These are phyloP conservation scores for Listronotus bonariensis DNA, from an alignment of 1,140 invertebrate species.

Conservation along the genomic window DNA sequence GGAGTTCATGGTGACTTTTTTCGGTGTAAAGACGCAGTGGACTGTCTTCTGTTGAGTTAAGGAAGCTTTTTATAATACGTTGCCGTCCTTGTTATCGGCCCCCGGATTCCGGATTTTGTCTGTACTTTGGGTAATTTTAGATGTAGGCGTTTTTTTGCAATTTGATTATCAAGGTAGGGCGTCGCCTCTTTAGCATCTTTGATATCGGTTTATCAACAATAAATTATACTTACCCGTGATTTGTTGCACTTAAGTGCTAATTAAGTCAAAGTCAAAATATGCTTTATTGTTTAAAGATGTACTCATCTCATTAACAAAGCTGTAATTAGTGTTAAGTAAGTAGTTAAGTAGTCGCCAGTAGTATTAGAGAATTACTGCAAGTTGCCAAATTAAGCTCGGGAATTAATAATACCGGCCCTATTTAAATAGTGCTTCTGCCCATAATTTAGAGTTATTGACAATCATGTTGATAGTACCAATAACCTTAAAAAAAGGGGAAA, in stretches of 20 bases:
- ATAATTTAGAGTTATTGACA: too few relatives aligned
- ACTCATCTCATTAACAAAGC: too few relatives aligned
- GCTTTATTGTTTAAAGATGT: too few relatives aligned
- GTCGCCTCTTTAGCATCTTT: slow-evolving; percentile 2
- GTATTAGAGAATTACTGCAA: too few relatives aligned
- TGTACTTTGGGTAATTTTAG: slow-evolving; percentile 1
- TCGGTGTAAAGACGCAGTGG: not conserved
- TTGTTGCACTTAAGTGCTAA: not conserved
- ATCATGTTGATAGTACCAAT: too few relatives aligned
- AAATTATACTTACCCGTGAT: not conserved
- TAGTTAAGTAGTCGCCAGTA: too few relatives aligned
- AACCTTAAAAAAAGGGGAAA: too few relatives aligned
- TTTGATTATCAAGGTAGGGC: slow-evolving; percentile 11
- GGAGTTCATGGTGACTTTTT: slow-evolving; percentile 9
- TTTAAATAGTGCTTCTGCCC: too few relatives aligned
- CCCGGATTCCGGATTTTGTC: not conserved
- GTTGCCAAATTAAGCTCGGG: too few relatives aligned
- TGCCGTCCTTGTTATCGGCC: not conserved
- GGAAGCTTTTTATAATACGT: not conserved
- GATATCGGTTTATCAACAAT: not conserved
- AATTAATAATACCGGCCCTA: too few relatives aligned
- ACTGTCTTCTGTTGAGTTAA: too few relatives aligned
- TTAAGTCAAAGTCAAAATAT: not conserved
- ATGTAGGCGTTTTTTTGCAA: slow-evolving; percentile 3
- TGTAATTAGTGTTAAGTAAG: too few relatives aligned